Conservation (phyloP, 2,888 invertebrate genomes). For the Acronicta psi region DNA sequence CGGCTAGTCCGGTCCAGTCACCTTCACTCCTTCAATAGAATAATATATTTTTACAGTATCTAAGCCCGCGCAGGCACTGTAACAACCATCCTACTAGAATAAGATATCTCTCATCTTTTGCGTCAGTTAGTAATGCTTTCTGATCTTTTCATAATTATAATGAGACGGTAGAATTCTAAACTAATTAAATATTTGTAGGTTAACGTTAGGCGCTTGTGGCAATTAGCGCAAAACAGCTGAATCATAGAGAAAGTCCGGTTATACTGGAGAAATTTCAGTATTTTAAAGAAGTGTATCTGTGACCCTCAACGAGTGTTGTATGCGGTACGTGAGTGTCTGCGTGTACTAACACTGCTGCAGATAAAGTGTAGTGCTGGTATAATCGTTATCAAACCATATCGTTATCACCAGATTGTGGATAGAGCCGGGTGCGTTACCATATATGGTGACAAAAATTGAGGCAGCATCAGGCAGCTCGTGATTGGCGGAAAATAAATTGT, state of each 20-base stretch:
- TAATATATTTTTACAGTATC: slow-evolving; percentile 15
- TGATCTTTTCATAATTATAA: slow-evolving; percentile 68
- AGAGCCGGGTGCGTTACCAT: slow-evolving; percentile 89
- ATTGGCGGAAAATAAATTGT: slow-evolving; percentile 90
- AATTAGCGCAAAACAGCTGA: slow-evolving; percentile 75
- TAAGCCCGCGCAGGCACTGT: slow-evolving; percentile 32
- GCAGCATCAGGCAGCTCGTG: slow-evolving; percentile 88
- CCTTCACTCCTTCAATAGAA: slow-evolving; percentile 29
- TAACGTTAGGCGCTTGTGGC: slow-evolving; percentile 70
- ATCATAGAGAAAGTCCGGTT: slow-evolving; percentile 77
- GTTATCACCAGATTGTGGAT: slow-evolving; percentile 76
- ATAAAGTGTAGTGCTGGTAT: slow-evolving; percentile 42
- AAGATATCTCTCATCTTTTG: slow-evolving; percentile 56
- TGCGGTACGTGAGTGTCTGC: slow-evolving; percentile 57
- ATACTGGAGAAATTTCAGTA: slow-evolving; percentile 65
- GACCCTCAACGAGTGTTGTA: slow-evolving; percentile 42
- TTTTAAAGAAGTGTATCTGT: slow-evolving; percentile 48
- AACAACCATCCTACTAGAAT: slow-evolving; percentile 43
- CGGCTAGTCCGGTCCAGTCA: slow-evolving; percentile 26
- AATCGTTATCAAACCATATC: slow-evolving; percentile 74
- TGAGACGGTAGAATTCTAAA: slow-evolving; percentile 63
- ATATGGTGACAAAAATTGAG: slow-evolving; percentile 92
- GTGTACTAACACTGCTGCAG: slow-evolving; percentile 48
- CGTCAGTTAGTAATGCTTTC: slow-evolving; percentile 67
- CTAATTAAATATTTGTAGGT: slow-evolving; percentile 76